Conservation (phyloP, 2,113 vertebrate species). For the Crotophaga sulcirostris region DNA sequence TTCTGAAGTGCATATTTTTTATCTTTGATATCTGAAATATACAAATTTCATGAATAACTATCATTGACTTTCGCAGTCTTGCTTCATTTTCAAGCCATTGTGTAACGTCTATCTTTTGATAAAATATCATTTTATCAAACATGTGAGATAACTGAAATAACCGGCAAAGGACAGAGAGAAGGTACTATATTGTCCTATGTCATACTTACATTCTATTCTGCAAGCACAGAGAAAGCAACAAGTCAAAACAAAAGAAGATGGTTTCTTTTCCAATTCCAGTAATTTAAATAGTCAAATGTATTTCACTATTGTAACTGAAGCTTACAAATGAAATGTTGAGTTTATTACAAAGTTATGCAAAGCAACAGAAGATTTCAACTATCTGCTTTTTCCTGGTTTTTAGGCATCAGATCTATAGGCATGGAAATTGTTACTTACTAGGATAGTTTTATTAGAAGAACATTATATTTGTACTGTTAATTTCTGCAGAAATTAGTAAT, state of each 20-base stretch:
- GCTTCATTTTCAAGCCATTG: not conserved
- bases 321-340: not conserved
- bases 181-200: not conserved
- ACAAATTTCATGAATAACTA: not conserved
- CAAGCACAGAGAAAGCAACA: not conserved
- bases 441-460: not conserved
- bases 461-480: not conserved
- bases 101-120: not conserved
- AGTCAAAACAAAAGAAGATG: not conserved
- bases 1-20: not conserved
- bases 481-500: too few species aligned
- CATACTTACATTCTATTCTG: not conserved
- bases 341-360: not conserved
- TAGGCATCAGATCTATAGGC: not conserved
- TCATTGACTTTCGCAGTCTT: not conserved
- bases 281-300: not conserved
- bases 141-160: not conserved
- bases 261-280: fast-evolving
- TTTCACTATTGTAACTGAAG: not conserved
- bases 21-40: not conserved
- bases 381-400: not conserved
- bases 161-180: not conserved
- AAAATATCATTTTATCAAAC: not conserved
- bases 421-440: not conserved
- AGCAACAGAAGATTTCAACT: not conserved